Conservation (phyloP, 1,140 invertebrate species). For the Pseudomyrmex cubaensis region DNA sequence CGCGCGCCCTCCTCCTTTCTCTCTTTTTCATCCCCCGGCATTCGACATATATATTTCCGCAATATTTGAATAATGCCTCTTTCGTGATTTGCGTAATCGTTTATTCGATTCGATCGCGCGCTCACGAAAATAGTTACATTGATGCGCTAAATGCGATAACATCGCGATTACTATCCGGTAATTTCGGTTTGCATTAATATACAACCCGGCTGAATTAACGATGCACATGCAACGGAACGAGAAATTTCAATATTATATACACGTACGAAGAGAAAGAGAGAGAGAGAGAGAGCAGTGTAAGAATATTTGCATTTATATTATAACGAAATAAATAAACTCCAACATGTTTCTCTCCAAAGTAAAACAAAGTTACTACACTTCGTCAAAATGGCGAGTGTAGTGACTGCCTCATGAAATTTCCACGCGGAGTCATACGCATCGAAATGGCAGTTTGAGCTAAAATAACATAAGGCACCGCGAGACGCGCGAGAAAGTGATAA, state of each 20-base stretch:
- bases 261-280: too few species aligned
- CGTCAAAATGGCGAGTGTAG: not conserved
- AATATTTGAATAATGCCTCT: conserved; percentile 57
- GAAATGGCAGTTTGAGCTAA: conserved; percentile 22
- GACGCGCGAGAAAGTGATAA: conserved; percentile 39
- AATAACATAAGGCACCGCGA: not conserved
- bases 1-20: too few species aligned
- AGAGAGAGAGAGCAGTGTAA: not conserved
- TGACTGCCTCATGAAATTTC: conserved; percentile 18
- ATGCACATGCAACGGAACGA: not conserved
- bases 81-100: conserved; percentile 52
- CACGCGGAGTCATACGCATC: conserved; percentile 21
- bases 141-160: conserved; percentile 16
- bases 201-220: not conserved
- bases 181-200: conserved; percentile 21
- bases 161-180: conserved; percentile 11
- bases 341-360: not conserved
- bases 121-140: conserved; percentile 36
- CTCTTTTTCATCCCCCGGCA: not conserved
- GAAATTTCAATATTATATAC: not conserved
- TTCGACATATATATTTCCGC: conserved; percentile 46
- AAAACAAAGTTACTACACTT: not conserved
- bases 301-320: conserved; percentile 43
- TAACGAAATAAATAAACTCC: conserved; percentile 23
- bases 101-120: conserved; percentile 11